Percentiles rank a stretch among this genome's conserved stretches.
Conservation (phyloP, 2,113 vertebrate genomes). For the Ptilonorhynchus violaceus region DNA sequence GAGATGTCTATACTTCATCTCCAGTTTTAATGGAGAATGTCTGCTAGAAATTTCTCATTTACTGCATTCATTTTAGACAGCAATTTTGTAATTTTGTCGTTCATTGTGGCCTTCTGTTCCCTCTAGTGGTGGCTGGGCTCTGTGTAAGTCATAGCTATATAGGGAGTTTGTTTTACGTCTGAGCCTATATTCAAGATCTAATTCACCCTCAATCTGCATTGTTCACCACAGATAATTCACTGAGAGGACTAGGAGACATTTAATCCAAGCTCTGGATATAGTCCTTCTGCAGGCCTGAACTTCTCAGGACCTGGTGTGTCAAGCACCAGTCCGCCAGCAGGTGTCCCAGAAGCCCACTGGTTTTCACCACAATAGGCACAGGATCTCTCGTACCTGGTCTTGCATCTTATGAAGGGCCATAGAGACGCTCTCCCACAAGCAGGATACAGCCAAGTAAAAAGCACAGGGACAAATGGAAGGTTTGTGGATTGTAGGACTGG, state of each 20-base stretch:
- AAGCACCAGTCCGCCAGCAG: background rate
- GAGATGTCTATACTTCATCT: background rate
- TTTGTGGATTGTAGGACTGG: accelerated
- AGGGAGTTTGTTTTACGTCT: background rate
- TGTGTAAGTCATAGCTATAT: background rate
- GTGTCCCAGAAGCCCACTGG: constrained; percentile 15
- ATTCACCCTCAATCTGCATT: background rate
- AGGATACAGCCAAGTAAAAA: background rate
- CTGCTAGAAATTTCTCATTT: background rate
- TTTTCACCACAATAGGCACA: background rate
- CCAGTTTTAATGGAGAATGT: background rate
- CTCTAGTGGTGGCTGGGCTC: constrained; percentile 41
- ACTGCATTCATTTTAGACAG: background rate
- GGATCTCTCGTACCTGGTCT: background rate
- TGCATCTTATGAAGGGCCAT: background rate
- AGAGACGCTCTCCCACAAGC: background rate
- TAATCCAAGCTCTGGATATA: background rate
- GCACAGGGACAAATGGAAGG: background rate
- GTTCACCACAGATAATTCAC: background rate
- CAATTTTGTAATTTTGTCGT: background rate
- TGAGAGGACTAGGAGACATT: background rate
- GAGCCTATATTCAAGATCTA: background rate
- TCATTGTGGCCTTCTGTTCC: constrained; percentile 50
- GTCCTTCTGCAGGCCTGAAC: background rate
- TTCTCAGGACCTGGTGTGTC: background rate